Conservation (phyloP, 2,797 vertebrate species). For the Ispidina picta region DNA sequence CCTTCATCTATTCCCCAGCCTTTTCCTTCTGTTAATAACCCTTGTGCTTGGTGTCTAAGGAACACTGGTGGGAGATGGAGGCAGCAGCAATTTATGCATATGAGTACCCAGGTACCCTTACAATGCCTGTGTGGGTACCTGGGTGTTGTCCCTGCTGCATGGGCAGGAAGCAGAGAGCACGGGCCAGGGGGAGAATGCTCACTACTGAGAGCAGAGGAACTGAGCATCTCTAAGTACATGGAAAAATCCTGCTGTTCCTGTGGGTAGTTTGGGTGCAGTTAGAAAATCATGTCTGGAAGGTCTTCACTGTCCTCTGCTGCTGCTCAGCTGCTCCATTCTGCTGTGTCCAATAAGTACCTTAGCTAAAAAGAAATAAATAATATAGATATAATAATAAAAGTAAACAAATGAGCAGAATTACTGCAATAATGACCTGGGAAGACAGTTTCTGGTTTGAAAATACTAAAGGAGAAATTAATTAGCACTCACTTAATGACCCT, state of each 20-base stretch:
- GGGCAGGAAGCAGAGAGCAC: neutral
- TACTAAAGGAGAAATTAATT: slow-evolving; percentile 46
- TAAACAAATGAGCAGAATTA: too few relatives aligned
- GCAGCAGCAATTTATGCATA: too few relatives aligned
- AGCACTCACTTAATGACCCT: neutral
- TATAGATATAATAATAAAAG: too few relatives aligned
- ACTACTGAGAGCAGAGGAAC: neutral
- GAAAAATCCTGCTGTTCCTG: neutral
- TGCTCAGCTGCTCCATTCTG: neutral
- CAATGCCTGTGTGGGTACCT: neutral
- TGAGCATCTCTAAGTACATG: neutral
- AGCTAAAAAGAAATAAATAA: neutral
- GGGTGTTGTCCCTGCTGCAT: neutral
- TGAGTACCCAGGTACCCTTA: too few relatives aligned
- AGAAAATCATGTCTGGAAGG: neutral
- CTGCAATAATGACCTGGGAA: slow-evolving; percentile 21
- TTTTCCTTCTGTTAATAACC: neutral
- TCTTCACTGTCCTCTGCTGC: neutral
- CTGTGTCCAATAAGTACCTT: neutral
- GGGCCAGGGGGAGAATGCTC: neutral
- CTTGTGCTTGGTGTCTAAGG: neutral
- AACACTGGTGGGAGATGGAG: neutral
- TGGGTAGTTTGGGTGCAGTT: neutral
- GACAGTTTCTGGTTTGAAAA: slow-evolving; percentile 22
- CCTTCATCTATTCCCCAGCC: neutral